Conservation (phyloP, 2,888 invertebrate species). For the Lasioglossum pauxillum region DNA sequence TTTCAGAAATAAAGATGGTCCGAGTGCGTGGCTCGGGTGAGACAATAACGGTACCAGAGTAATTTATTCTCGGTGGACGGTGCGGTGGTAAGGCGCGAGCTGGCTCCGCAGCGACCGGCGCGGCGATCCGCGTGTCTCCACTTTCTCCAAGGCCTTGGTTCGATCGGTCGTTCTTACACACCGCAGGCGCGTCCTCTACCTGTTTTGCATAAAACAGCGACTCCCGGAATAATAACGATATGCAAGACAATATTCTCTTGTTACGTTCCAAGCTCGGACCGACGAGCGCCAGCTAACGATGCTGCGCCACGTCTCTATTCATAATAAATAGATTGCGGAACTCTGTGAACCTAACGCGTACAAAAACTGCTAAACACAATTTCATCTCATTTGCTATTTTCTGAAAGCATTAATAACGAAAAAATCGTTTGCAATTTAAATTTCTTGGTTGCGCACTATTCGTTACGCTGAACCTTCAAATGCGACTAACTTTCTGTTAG, state of each 20-base stretch:
- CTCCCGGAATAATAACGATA: slow-evolving; percentile 76
- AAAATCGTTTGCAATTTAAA: neutral
- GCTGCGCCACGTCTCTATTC: slow-evolving; percentile 5
- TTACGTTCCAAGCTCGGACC: neutral
- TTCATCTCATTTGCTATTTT: neutral
- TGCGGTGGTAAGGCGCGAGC: slow-evolving; percentile 56
- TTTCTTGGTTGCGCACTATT: neutral
- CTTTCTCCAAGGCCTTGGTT: slow-evolving; percentile 75
- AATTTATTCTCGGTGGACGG: slow-evolving; percentile 67
- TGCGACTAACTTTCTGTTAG: neutral
- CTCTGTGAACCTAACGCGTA: neutral
- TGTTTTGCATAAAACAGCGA: slow-evolving; percentile 74
- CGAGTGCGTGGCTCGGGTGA: slow-evolving; percentile 42
- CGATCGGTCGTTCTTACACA: slow-evolving; percentile 58
- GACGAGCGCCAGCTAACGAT: neutral
- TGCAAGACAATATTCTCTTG: slow-evolving; percentile 67
- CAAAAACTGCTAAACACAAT: neutral
- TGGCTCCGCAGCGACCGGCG: neutral
- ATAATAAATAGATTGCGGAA: neutral
- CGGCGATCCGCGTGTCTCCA: slow-evolving; percentile 49
- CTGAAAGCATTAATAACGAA: neutral
- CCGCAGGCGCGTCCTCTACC: slow-evolving; percentile 60
- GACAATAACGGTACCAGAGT: slow-evolving; percentile 71
- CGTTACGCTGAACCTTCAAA: neutral
- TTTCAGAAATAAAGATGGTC: slow-evolving; percentile 59